Evolutionary conservation across 2,113 vertebrate species (phyloP), one percentile per base, ranked within the genome.

Genomic region (Pyrgilauda ruficollis): DNA sequence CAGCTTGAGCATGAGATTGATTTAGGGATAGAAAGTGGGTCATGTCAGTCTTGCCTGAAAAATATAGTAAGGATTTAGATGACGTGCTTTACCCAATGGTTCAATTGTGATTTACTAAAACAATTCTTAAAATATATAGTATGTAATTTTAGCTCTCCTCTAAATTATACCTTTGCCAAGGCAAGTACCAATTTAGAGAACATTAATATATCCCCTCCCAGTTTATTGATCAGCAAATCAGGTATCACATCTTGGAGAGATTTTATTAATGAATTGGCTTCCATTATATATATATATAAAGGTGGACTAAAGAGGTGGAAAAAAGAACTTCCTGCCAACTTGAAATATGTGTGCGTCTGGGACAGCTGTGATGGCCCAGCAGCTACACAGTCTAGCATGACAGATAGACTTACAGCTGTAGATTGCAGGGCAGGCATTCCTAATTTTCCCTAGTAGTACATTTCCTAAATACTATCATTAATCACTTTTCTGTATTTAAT

Each of bases 21-120:
- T 94, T 76, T 82, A 64, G 43, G 84, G 67, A 33, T 11, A 83
- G 78, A 95, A 94, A 92, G 30, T 94, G 74, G 81, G 77, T 87
- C 89, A 84, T 72, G 31, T 68, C 69, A 79, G 41, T 43, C 81
- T 74, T 76, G 58, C 9, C 44, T 80, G 59, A 69, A 89, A 92
- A 85, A 53, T 78, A 35, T 7, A 52, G 19, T 37, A 37, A 85
- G 77, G 28, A 55, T 89, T 85, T 91, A 76, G 30, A 76, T 87
- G 23, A 69, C 74, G 62, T 94, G 58, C 84, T 91, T 91, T 89
- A 82, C 23, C 3, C 39, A 50, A 4, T 69, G 14, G 39, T 94
- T 85, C 0, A 0, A 15, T 24, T 62, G 27, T 68, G 31, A 43
- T 87, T 79, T 74, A 66, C n/a, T 87, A 47, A 82, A 84, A 49